phyloP scores from a whole-genome alignment of 1,140 invertebrate genomes.

The Dolichoris vasculosae region DNA sequence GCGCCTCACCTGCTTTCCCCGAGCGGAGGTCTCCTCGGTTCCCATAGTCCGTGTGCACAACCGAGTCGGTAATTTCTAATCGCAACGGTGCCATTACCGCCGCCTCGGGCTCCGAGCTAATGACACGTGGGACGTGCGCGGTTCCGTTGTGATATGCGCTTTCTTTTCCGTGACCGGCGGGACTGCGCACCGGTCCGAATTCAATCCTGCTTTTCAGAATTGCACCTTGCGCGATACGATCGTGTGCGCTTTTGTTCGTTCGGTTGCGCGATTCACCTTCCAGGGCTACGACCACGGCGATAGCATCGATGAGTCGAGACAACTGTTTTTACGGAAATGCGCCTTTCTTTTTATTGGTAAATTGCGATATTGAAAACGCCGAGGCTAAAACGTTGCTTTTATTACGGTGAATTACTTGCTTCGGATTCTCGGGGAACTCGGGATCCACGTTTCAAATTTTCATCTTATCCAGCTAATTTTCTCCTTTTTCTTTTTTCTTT shows the following conservation, averaged over 20 bases:
- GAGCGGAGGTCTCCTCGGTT: neutral
- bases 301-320: neutral
- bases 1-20: constrained; percentile 38
- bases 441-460: too few species aligned
- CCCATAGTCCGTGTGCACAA: neutral
- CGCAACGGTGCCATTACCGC: neutral
- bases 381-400: too few species aligned
- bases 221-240: constrained; percentile 14
- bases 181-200: neutral
- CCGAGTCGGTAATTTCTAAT: constrained; percentile 34
- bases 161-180: constrained; percentile 1
- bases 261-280: too few species aligned
- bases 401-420: too few species aligned
- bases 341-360: neutral
- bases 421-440: too few species aligned
- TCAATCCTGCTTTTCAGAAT: neutral
- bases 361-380: neutral
- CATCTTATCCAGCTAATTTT: too few species aligned
- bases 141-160: constrained; percentile 11
- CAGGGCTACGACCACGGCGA: neutral
- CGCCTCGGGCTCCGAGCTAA: neutral
- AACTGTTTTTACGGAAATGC: neutral
- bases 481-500: too few species aligned
- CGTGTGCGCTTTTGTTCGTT: neutral
- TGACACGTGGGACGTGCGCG: neutral